Evolutionary conservation across 2,888 invertebrate genomes (phyloP), one percentile per base, ranked within the genome.

Genomic region (Drosophila antonietae): DNA sequence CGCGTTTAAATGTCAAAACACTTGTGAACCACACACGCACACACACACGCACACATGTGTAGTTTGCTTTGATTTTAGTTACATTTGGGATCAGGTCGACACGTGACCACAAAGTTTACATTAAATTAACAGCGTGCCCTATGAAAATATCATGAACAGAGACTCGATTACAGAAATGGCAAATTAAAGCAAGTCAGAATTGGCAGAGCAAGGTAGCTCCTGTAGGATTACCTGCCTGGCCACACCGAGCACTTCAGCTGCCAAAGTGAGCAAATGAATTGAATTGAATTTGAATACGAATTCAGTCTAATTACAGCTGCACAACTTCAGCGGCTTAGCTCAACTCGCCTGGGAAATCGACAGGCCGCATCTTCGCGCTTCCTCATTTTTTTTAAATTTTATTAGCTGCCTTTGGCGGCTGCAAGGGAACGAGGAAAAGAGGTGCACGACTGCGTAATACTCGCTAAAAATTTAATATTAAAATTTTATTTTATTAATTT

Each of bases 281-380:
- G 51, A 82, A 79, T 81, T 75, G 67, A 81, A 68, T 68, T 83
- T 75, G 60, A 86, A 83, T 68, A 60, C 56, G 37, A 64, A 33
- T 49, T 47, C 57, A 43, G 44, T 68, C 89, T 85, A 84, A 89
- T 89, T 85, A 89, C 80, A 79, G 57, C 43, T 31, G 33, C 20
- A 57, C 39, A 55, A 55, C 68, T 74, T 63, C 71, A 61, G 43
- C 68, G 88, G 88, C 85, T 84, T 89, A 89, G 59, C 55, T 56
- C 65, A 89, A 84, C 33, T 89, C 84, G 84, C 90, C 76, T 89
- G 89, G 89, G 89, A 89, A 89, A 90, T 91, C 78, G 86, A 71
- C 90, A 88, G 86, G 72, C 81, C 62, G 70, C 56, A 59, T 64
- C 63, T 52, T 66, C 31, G 63, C 61, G 65, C 52, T 52, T 31